Evolutionary conservation across 1,140 invertebrate genomes (phyloP).

Genomic region (Phenacoccus solenopsis): DNA sequence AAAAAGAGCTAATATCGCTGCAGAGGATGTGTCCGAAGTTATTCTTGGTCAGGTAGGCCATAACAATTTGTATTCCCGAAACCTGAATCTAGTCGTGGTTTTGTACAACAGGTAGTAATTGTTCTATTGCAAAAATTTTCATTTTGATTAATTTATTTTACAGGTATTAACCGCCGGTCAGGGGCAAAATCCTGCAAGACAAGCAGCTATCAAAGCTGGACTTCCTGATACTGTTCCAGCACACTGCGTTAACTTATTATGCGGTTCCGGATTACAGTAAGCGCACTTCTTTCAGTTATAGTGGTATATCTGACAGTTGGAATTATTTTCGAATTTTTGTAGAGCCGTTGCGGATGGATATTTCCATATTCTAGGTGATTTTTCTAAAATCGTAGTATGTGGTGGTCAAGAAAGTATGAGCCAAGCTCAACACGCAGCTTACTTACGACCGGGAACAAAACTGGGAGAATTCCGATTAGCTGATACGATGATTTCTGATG

Average conservation of each 20-base stretch:
- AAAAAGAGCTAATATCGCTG: conserved; percentile 42
- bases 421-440: conserved; percentile 54
- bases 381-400: conserved; percentile 56
- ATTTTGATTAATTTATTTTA: conserved; percentile 26
- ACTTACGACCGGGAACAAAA: conserved; percentile 52
- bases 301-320: too few species aligned
- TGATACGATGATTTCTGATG: conserved; percentile 64
- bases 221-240: conserved; percentile 59
- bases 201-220: conserved; percentile 64
- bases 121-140: not conserved
- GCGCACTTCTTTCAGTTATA: conserved; percentile 22
- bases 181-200: conserved; percentile 76
- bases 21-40: conserved; percentile 64
- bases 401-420: conserved; percentile 84
- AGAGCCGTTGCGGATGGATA: conserved; percentile 49
- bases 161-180: conserved; percentile 54
- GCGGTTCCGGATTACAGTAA: conserved; percentile 73
- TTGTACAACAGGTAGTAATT: not conserved
- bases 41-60: conserved; percentile 64
- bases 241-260: conserved; percentile 69
- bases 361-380: conserved; percentile 55
- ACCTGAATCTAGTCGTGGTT: not conserved
- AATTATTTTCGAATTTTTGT: not conserved
- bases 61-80: not conserved
- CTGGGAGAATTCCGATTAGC: conserved; percentile 50